Evolutionary conservation across 2,888 invertebrate genomes (phyloP), one percentile per base, ranked within the genome.

Genomic region (Trichopria drosophilae): DNA sequence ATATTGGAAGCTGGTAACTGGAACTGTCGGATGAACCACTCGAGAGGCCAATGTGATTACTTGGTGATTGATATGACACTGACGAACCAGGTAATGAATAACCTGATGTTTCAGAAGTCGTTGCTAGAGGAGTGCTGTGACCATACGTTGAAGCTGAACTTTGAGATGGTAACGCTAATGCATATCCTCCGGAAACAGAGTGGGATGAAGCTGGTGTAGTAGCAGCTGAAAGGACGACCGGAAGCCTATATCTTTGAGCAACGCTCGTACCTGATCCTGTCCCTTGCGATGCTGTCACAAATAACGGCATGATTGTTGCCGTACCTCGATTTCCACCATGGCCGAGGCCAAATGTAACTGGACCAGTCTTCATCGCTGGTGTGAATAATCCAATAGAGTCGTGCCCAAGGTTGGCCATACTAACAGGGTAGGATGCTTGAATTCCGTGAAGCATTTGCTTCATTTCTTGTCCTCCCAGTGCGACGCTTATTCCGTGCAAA

Each of bases 301-400:
- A 18, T 3, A 46, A 19, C 13, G 53, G 55, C 1, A 35, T 12
- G 15, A 26, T 2, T 26, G 12, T n/a, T n/a, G n/a, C n/a, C n/a
- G n/a, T n/a, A n/a, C 49, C 18, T 20, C 34, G 40, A 15, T 35
- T 26, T 12, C 28, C 16, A 10, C 35, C 20, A n/a, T 45, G 37
- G 3, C 58, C 62, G 6, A 64, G 58, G 18, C 65, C 64, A 18
- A 75, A 74, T 0, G 73, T 73, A 3, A 75, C 69, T 1, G 75
- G 75, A 6, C 73, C 74, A 0, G 60, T 72, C 41, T 72, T 75
- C 9, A 58, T 57, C 0, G 64, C 20, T 0, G 64, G 48, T 0
- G 51, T 16, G 36, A 71, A 60, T 3, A 67, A 37, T 3, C 58
- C 60, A 1, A 63, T 16, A 2, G 64, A 55, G 4, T 58, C 37